Percentiles rank a stretch among this genome's conserved stretches.
Conservation (phyloP, 2,888 invertebrate genomes). For the Napeogenes inachia region DNA sequence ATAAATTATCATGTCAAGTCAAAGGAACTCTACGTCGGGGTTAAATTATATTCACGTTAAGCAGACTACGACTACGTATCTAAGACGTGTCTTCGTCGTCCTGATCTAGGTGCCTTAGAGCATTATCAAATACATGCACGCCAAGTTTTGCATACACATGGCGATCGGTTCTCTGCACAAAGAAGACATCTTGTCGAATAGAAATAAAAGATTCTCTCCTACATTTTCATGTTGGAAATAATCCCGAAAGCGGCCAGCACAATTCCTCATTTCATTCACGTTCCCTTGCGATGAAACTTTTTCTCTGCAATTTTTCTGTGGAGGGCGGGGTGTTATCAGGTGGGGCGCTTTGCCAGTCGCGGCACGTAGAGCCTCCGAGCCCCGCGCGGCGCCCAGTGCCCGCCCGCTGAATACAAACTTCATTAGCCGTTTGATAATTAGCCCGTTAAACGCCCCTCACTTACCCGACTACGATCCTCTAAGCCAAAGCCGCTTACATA, state of each 20-base stretch:
- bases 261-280: conserved; percentile 78
- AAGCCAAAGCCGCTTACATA: conserved; percentile 44
- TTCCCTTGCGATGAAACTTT: conserved; percentile 77
- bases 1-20: conserved; percentile 49
- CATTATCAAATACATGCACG: conserved; percentile 14
- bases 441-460: conserved; percentile 75
- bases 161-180: conserved; percentile 37
- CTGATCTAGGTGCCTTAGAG: conserved; percentile 17
- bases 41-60: conserved; percentile 36
- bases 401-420: conserved; percentile 77
- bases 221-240: conserved; percentile 70
- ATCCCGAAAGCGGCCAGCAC: conserved; percentile 72
- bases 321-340: conserved; percentile 74
- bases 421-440: conserved; percentile 79
- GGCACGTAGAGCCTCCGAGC: conserved; percentile 65
- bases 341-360: conserved; percentile 70
- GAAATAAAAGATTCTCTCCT: conserved; percentile 65
- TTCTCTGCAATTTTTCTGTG: conserved; percentile 77
- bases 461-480: conserved; percentile 58
- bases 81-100: conserved; percentile 21
- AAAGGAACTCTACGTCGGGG: conserved; percentile 39
- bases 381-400: conserved; percentile 53
- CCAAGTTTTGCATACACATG: conserved; percentile 17
- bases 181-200: conserved; percentile 57
- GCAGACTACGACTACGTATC: conserved; percentile 23